Conservation (phyloP, 2,888 invertebrate species). For the Pheosia tremula region DNA sequence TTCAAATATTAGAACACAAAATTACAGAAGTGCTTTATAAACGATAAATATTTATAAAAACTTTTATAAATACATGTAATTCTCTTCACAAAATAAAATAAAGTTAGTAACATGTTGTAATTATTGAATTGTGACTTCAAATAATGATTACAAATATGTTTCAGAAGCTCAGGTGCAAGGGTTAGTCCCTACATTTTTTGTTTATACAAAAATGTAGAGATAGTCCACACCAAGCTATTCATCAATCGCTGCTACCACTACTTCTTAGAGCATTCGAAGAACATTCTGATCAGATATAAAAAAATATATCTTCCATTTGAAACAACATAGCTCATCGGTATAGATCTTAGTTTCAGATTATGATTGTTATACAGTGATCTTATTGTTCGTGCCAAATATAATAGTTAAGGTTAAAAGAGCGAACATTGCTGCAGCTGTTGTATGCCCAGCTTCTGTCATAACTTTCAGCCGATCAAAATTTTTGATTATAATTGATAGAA, state of each 20-base stretch:
- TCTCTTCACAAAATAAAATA: constrained; percentile 3
- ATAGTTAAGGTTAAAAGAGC: constrained; percentile 47
- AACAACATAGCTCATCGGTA: constrained; percentile 26
- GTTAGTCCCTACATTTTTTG: no score
- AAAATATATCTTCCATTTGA: constrained; percentile 17
- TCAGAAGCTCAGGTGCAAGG: no score
- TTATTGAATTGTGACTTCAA: no score
- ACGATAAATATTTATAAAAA: no score
- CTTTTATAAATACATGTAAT: background rate
- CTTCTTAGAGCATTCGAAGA: constrained; percentile 16
- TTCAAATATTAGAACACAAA: no score
- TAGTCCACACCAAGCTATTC: constrained; percentile 24
- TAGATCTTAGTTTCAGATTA: constrained; percentile 35
- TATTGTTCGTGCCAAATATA: constrained; percentile 50
- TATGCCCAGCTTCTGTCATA: constrained; percentile 50
- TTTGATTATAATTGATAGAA: constrained; percentile 24
- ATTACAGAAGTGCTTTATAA: no score
- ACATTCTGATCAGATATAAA: constrained; percentile 24
- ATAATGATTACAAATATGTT: no score
- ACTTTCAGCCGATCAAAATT: constrained; percentile 27
- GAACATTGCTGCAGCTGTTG: constrained; percentile 32
- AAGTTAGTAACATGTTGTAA: no score
- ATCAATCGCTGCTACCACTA: constrained; percentile 29
- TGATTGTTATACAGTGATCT: constrained; percentile 42
- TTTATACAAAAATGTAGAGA: constrained; percentile 9